Base-by-base conservation (phyloP, 2,888 invertebrate genomes). In the Orchesellides sinensis region DNA sequence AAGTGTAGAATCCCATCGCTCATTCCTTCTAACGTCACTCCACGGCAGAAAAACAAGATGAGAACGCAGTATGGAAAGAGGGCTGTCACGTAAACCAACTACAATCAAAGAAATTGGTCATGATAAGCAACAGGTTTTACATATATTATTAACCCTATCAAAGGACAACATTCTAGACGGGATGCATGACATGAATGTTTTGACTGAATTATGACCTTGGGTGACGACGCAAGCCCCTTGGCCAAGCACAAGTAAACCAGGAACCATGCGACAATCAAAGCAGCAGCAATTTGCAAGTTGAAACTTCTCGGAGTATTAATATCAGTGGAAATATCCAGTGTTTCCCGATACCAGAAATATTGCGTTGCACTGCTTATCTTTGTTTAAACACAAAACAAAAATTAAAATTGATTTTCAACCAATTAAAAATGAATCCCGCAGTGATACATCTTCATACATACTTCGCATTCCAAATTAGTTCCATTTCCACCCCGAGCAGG, bases 31-130 rank as follows among this genome's bases (percentile, higher is more conserved):
- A 98, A 90, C 0, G 97, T 96, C 14, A 98, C 95, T 8, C 98
- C 98, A 66, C 98, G 94, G 88, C 97, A 96, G 92, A 98, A 98
- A 92, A 98, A 98, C 87, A 98, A 96, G 2, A 98, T 95, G 4
- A 98, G 92, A 17, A 98, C 98, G 69, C 98, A 93, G 90, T 98
- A 98, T 0, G 98, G 98, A 90, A 98, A 98, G 0, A 97, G 97
- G 0, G 98, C 98, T 1, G 98, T 98, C 79, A 98, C 95, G 90
- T 98, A 98, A 84, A 98, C 97, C 49, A 93, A 92, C 92, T 93
- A 89, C 19, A 89, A 89, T 21, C n/a, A 23, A 75, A 10, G 63
- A 52, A 65, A 65, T 45, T 25, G 32, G 27, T n/a, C 21, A 10
- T 8, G 8, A 54, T 8, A n/a, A 27, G 19, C 52, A 3, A 17